Evolutionary conservation across 2,888 invertebrate genomes (phyloP).

Genomic region (Acleris emargana): DNA sequence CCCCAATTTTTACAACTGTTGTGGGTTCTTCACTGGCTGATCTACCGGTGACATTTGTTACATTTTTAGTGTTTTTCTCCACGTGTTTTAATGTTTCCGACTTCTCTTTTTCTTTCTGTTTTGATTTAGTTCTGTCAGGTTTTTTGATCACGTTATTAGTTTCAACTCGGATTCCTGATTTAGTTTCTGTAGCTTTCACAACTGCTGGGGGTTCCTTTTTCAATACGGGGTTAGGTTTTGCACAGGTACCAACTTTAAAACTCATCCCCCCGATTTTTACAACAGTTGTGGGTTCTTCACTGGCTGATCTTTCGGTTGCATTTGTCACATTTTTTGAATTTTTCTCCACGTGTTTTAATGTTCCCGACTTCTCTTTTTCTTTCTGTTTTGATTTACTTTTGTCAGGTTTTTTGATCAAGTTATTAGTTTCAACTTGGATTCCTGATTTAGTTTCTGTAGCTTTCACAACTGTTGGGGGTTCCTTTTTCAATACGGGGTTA

Average conservation of each 20-base stretch:
- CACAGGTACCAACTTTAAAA: too few relatives aligned
- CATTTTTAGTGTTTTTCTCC: conserved; percentile 4
- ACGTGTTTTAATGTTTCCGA: not conserved
- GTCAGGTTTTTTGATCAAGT: too few relatives aligned
- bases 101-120: not conserved
- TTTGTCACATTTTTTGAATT: conserved; percentile 1
- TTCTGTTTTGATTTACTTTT: too few relatives aligned
- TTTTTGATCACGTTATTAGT: too few relatives aligned
- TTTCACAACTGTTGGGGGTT: conserved; percentile 12
- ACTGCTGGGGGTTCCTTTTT: too few relatives aligned
- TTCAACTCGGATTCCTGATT: too few relatives aligned
- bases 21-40: conserved; percentile 2
- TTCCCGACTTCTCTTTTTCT: not conserved
- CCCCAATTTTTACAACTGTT: conserved; percentile 17
- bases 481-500: too few relatives aligned
- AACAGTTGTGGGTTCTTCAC: not conserved
- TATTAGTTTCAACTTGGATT: not conserved
- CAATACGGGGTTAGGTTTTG: too few relatives aligned
- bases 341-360: not conserved
- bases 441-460: conserved; percentile 44
- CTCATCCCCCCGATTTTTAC: too few relatives aligned
- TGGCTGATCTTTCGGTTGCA: not conserved
- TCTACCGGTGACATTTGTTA: not conserved
- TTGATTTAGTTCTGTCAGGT: too few relatives aligned
- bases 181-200: too few relatives aligned